Percentiles rank a stretch among this genome's conserved stretches.
Conservation (phyloP, 2,888 invertebrate genomes). For the Sphaerophoria rueppellii region DNA sequence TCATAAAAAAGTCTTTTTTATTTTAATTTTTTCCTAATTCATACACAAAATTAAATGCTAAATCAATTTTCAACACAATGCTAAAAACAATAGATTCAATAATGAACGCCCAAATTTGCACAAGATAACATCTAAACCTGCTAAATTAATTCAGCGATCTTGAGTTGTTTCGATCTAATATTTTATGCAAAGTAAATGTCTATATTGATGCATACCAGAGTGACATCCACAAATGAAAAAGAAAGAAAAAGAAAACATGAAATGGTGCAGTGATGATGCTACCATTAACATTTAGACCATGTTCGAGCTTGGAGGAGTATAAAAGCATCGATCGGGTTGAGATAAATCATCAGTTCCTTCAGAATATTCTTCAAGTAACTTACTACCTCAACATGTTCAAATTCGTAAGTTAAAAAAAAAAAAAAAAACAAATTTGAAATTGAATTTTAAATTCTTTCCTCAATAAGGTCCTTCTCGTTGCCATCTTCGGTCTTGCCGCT, state of each 20-base stretch:
- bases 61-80: neutral
- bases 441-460: slow-evolving; percentile 21
- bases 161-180: slow-evolving; percentile 6
- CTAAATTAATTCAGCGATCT: slow-evolving; percentile 28
- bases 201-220: slow-evolving; percentile 39
- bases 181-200: slow-evolving; percentile 9
- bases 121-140: slow-evolving; percentile 4
- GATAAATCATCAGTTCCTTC: slow-evolving; percentile 63
- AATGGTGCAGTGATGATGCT: slow-evolving; percentile 20
- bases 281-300: slow-evolving; percentile 52
- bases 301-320: slow-evolving; percentile 36
- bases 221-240: slow-evolving; percentile 2
- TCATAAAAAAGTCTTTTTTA: neutral
- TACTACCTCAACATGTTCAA: slow-evolving; percentile 63
- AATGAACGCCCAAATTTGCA: neutral
- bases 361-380: slow-evolving; percentile 27
- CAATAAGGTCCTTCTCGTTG: slow-evolving; percentile 74
- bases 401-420: slow-evolving; percentile 35
- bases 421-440: neutral
- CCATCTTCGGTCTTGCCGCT: slow-evolving; percentile 76
- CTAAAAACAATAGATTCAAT: neutral
- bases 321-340: slow-evolving; percentile 18
- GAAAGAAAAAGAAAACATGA: slow-evolving; percentile 3
- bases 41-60: neutral
- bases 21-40: neutral